These are phyloP conservation scores for Calidris pygmaea DNA, from an alignment of 2,113 vertebrate species.

Conservation along the genomic window DNA sequence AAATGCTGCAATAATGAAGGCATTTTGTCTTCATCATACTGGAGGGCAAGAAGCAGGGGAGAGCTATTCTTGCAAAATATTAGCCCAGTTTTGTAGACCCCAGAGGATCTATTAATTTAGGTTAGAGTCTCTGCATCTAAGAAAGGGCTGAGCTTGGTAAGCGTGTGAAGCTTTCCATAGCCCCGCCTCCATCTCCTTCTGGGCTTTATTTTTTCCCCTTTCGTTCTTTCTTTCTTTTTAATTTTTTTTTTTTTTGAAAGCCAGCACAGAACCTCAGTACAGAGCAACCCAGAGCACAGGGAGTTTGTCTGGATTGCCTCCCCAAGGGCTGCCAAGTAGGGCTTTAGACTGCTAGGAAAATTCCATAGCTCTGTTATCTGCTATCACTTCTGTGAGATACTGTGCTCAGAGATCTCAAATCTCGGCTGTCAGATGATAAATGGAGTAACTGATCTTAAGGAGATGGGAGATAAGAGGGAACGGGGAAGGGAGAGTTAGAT, in stretches of 20 bases:
- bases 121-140: slow-evolving; percentile 28
- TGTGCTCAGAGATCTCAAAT: neutral
- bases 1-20: slow-evolving; percentile 62
- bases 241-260: neutral
- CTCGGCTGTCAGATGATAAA: neutral
- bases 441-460: neutral
- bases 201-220: neutral
- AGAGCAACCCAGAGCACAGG: neutral
- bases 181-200: neutral
- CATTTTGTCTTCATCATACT: slow-evolving; percentile 60
- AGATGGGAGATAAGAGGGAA: neutral
- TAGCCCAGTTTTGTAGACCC: slow-evolving; percentile 58
- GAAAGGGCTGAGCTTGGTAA: neutral
- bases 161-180: neutral
- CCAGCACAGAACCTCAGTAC: neutral
- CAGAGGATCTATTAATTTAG: slow-evolving; percentile 54
- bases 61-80: slow-evolving; percentile 60
- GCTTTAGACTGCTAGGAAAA: neutral
- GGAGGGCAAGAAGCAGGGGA: slow-evolving; percentile 45
- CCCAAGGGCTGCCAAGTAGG: neutral
- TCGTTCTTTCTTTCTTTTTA: too few species aligned
- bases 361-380: neutral
- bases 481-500: neutral
- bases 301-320: neutral
- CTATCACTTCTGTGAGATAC: neutral